A percentile compares a stretch with the other conserved stretches of the same genome.
These are phyloP conservation scores for Amphilophus citrinellus DNA, from an alignment of 2,113 vertebrate species.

Conservation along the genomic window DNA sequence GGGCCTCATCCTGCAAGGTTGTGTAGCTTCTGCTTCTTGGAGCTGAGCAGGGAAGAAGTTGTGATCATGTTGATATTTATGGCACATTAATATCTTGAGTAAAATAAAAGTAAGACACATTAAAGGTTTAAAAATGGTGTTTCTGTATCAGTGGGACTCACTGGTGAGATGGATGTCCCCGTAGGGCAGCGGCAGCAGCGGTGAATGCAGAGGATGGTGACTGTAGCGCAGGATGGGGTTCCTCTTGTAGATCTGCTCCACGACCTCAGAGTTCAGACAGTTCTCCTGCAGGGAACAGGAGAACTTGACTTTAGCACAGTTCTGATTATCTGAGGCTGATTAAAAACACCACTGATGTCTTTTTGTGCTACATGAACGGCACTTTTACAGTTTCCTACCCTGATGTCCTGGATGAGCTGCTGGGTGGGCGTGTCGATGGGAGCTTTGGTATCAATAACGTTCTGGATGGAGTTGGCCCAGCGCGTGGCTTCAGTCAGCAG, in stretches of 20 bases:
- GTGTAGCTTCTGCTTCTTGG: slow-evolving; percentile 89
- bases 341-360: not conserved
- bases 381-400: slow-evolving; percentile 75
- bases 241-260: slow-evolving; percentile 96
- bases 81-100: not conserved
- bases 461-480: slow-evolving; percentile 94
- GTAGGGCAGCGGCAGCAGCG: slow-evolving; percentile 93
- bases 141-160: slow-evolving; percentile 66
- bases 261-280: slow-evolving; percentile 92
- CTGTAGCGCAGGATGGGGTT: slow-evolving; percentile 98
- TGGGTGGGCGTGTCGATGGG: slow-evolving; percentile 96
- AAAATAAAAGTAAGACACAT: not conserved
- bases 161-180: slow-evolving; percentile 90
- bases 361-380: too few relatives aligned
- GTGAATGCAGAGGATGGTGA: slow-evolving; percentile 92
- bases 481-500: slow-evolving; percentile 92
- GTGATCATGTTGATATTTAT: accelerated
- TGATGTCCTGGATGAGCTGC: slow-evolving; percentile 96
- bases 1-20: slow-evolving; percentile 93
- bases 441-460: slow-evolving; percentile 93
- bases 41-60: slow-evolving; percentile 67
- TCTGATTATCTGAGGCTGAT: not conserved
- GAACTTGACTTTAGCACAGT: accelerated
- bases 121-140: not conserved
- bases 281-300: slow-evolving; percentile 87